These are phyloP conservation scores for Drosophila kambysellisi DNA, from an alignment of 2,888 invertebrate genomes.

Conservation along the genomic window DNA sequence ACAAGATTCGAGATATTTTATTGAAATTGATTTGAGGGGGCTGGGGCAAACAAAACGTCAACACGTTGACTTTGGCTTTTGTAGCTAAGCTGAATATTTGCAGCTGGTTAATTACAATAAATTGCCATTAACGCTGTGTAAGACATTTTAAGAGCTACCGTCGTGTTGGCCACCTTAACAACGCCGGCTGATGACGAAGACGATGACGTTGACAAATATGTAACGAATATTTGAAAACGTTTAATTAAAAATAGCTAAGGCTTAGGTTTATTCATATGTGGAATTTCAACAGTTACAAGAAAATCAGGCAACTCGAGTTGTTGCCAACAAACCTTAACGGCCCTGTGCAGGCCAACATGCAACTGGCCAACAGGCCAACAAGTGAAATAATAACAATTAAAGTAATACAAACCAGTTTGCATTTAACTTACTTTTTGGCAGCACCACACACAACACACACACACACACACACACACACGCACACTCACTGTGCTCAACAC, in stretches of 20 bases:
- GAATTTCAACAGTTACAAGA: slow-evolving; percentile 39
- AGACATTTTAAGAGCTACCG: slow-evolving; percentile 21
- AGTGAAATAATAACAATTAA: slow-evolving; percentile 77
- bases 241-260: slow-evolving; percentile 39
- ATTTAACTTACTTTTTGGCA: slow-evolving; percentile 63
- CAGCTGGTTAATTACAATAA: slow-evolving; percentile 51
- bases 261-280: slow-evolving; percentile 24
- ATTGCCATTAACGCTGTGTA: slow-evolving; percentile 37
- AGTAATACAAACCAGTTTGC: slow-evolving; percentile 75
- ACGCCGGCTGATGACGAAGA: slow-evolving; percentile 15
- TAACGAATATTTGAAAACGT: slow-evolving; percentile 45
- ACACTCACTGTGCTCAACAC: not conserved
- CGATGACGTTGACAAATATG: slow-evolving; percentile 51
- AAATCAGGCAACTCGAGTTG: slow-evolving; percentile 20
- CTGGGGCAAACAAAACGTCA: slow-evolving; percentile 34
- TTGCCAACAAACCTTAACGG: slow-evolving; percentile 39
- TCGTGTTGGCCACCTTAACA: slow-evolving; percentile 23
- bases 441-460: slow-evolving; percentile 24
- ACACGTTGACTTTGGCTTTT: slow-evolving; percentile 35
- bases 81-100: slow-evolving; percentile 25
- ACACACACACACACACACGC: not conserved
- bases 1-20: slow-evolving; percentile 14
- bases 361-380: slow-evolving; percentile 46
- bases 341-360: slow-evolving; percentile 42
- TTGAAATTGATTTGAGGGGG: slow-evolving; percentile 27